Evolutionary conservation across 2,797 vertebrate species (phyloP), one percentile per base, ranked within the genome.

Genomic region (Pteropus rufus): DNA sequence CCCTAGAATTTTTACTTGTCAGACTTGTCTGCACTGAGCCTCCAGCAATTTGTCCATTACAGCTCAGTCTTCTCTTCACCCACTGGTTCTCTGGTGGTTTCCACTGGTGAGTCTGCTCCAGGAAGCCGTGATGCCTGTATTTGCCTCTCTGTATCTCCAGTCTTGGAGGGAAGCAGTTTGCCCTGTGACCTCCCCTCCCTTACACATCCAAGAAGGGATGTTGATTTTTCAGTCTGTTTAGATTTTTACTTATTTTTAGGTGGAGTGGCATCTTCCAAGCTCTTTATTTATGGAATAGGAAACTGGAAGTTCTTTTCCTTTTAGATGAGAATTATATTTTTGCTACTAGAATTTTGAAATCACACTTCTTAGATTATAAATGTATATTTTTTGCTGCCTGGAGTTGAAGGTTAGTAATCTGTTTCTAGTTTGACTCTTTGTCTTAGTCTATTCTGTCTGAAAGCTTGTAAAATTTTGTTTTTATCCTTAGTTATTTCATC

Each of bases 261-360:
- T 1, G 7, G 58, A 75, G 16, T 46, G 46, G 19, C 1, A 7
- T 72, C 65, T 56, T 72, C 26, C 34, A 52, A 23, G 18, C 4
- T 83, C 52, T 19, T 62, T 70, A 36, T 72, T 19, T 44, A 81
- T 70, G 72, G 16, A 44, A 46, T 23, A 85, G 10, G 46, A 94
- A 72, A 36, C 18, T 2, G 19, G 44, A 91, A 64, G 44, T 64
- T 46, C 36, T 24, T 56, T 73, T 62, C 12, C 21, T 82, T 89
- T 94, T 18, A 67, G 41, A 18, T 39, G 54, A 89, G 14, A 91
- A 84, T 79, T 34, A 2, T 4, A 8, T 79, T 19, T 93, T 87
- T 69, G 39, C 46, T 91, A 91, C 60, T 26, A 69, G 11, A 36
- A 76, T n/a, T 93, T 93, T 72, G 19, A 81, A 77, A 81, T 72